Evolutionary conservation across 2,797 vertebrate genomes (phyloP).

Genomic region (Alauda arvensis): DNA sequence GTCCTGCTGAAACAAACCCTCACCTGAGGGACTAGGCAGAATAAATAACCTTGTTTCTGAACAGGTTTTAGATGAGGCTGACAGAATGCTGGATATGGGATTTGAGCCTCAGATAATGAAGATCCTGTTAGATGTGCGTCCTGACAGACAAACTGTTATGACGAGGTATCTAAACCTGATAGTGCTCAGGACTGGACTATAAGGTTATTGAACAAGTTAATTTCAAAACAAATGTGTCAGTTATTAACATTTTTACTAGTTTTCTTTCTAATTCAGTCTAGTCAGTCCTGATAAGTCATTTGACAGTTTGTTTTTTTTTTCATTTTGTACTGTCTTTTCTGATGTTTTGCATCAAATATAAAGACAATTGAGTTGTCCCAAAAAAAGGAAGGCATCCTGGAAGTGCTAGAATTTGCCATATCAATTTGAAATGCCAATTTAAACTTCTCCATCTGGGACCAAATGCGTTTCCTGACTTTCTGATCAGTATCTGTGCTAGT

Average conservation of each 20-base stretch:
- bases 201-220: not conserved
- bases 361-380: not conserved
- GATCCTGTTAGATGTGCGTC: conserved; percentile 92
- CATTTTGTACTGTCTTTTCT: not conserved
- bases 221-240: not conserved
- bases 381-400: not conserved
- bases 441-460: not conserved
- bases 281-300: not conserved
- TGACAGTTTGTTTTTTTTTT: not conserved
- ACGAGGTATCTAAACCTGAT: conserved; percentile 79
- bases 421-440: not conserved
- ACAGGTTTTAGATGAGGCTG: conserved; percentile 96
- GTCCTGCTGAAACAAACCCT: not conserved
- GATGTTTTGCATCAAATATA: not conserved
- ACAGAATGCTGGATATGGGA: conserved; percentile 97
- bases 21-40: not conserved
- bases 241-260: not conserved
- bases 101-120: conserved; percentile 98
- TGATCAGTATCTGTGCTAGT: not conserved
- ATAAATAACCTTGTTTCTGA: not conserved
- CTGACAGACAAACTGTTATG: conserved; percentile 94
- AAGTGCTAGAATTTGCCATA: not conserved
- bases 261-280: not conserved
- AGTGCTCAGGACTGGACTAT: not conserved
- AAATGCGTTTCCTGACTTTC: not conserved